Percentiles rank a stretch among this genome's conserved stretches.
These are phyloP conservation scores for Muscina levida DNA, from an alignment of 2,888 invertebrate species.

Conservation along the genomic window DNA sequence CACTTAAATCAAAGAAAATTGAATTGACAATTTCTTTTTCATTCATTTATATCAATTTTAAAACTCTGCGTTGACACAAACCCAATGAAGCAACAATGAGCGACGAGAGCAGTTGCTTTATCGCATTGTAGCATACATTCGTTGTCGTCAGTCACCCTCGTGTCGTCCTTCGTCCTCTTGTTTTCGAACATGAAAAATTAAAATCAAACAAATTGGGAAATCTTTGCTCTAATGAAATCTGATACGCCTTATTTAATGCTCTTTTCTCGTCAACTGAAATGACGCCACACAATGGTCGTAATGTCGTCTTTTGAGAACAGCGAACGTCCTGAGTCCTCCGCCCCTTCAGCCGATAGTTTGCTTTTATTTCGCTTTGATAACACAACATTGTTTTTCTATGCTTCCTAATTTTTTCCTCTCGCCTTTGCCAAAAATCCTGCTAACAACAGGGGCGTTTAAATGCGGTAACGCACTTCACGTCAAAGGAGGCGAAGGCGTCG, in stretches of 20 bases:
- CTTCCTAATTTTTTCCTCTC: neutral
- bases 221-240: conserved; percentile 78
- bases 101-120: neutral
- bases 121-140: conserved; percentile 31
- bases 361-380: conserved; percentile 56
- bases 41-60: neutral
- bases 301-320: conserved; percentile 53
- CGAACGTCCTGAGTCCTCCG: conserved; percentile 32
- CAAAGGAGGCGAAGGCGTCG: conserved; percentile 28
- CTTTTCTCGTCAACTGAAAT: conserved; percentile 71
- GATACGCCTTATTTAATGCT: conserved; percentile 81
- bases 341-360: neutral
- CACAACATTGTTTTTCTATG: conserved; percentile 24
- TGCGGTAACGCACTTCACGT: conserved; percentile 50
- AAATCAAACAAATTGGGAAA: conserved; percentile 62
- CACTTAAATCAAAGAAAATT: conserved; percentile 31
- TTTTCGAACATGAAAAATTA: conserved; percentile 31
- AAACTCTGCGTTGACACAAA: conserved; percentile 21
- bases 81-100: conserved; percentile 7
- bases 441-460: conserved; percentile 63
- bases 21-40: conserved; percentile 24
- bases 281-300: conserved; percentile 24
- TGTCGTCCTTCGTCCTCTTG: neutral
- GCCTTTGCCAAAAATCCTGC: conserved; percentile 43
- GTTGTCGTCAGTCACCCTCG: neutral